Evolutionary conservation across 2,113 vertebrate genomes (phyloP).

Genomic region (Gallinago paraguaiae): DNA sequence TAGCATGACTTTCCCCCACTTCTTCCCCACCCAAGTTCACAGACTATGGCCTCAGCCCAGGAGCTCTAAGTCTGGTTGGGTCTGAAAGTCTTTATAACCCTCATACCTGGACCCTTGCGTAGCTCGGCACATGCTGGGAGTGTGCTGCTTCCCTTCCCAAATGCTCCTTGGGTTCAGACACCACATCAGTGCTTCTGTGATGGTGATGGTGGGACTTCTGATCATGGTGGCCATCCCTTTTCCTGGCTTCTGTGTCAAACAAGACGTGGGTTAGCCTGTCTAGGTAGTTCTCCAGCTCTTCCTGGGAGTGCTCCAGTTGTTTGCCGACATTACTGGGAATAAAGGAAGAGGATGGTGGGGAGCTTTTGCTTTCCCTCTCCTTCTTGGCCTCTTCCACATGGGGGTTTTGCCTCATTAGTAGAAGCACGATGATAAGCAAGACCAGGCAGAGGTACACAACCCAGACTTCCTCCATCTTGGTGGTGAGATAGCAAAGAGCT

Average conservation of each 20-base stretch:
- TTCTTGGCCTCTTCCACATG: conserved; percentile 23
- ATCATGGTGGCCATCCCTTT: background rate
- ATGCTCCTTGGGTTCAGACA: background rate
- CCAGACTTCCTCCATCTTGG: conserved; percentile 66
- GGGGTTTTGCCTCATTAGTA: conserved; percentile 44
- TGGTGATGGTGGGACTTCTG: background rate
- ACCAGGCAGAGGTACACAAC: conserved; percentile 57
- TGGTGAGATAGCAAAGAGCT: background rate
- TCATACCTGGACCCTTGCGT: conserved; percentile 34
- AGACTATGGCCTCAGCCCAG: background rate
- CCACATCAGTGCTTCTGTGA: background rate
- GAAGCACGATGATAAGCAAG: conserved; percentile 7
- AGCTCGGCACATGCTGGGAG: background rate
- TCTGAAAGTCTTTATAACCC: background rate
- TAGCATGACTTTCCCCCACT: rapidly evolving
- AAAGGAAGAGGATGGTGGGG: background rate
- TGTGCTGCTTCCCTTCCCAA: background rate
- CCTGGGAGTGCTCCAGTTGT: conserved; percentile 17
- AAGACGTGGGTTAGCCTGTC: conserved; percentile 36
- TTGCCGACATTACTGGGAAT: background rate
- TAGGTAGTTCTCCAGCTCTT: conserved; percentile 57
- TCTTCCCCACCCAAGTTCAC: background rate
- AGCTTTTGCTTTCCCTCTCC: background rate
- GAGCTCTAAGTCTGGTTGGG: background rate
- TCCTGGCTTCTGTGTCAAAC: conserved; percentile 11